phyloP scores from a whole-genome alignment of 2,797 vertebrate species.

The Caiman crocodilus region DNA sequence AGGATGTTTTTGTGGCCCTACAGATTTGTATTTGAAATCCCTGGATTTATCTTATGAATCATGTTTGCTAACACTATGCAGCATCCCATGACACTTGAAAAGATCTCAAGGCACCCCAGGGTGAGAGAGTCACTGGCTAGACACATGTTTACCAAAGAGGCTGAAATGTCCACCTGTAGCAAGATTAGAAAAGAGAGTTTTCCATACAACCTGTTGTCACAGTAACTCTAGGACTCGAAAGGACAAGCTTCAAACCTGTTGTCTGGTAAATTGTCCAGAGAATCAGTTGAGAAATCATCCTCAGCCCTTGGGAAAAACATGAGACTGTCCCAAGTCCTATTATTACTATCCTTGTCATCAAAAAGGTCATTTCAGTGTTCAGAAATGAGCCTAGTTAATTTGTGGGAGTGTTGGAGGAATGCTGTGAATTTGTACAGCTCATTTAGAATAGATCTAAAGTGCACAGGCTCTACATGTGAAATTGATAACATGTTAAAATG shows the following conservation, averaged over 20 bases:
- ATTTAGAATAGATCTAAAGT: neutral
- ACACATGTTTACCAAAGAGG: neutral
- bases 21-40: too few relatives aligned
- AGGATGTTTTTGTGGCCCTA: too few relatives aligned
- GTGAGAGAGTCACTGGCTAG: neutral
- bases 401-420: too few relatives aligned
- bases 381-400: too few relatives aligned
- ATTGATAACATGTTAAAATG: too few relatives aligned
- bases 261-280: too few relatives aligned
- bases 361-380: too few relatives aligned
- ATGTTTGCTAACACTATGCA: too few relatives aligned
- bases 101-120: too few relatives aligned
- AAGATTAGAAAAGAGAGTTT: neutral
- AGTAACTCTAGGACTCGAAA: neutral
- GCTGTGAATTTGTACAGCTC: neutral
- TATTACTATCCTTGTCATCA: neutral
- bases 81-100: too few relatives aligned
- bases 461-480: too few relatives aligned
- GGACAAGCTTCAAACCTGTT: neutral
- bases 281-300: neutral
- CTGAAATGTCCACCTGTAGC: neutral
- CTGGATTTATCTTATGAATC: too few relatives aligned
- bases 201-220: neutral
- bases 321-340: neutral
- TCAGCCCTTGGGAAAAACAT: neutral